phyloP scores from a whole-genome alignment of 2,888 invertebrate species.

The Andricus curvator region DNA sequence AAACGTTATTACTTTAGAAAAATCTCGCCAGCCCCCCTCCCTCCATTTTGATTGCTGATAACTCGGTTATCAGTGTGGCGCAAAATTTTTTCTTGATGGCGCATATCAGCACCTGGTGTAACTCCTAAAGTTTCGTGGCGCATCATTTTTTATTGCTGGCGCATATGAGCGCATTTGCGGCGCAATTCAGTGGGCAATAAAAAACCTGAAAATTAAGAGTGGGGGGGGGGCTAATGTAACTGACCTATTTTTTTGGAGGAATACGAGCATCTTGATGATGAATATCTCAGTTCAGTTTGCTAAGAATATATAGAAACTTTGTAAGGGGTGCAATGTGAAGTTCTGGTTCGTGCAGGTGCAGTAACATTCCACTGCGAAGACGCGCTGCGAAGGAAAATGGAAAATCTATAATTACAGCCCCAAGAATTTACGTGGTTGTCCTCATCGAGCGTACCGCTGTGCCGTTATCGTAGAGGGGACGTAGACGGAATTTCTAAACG shows the following conservation, averaged over 20 bases:
- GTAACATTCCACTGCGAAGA: slow-evolving; percentile 50
- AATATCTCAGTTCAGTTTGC: background rate
- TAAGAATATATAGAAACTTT: background rate
- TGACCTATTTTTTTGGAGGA: background rate
- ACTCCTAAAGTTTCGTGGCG: no score
- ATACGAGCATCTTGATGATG: background rate
- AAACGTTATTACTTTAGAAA: no score
- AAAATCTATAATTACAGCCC: slow-evolving; percentile 63
- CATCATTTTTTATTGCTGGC: no score
- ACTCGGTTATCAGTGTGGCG: no score
- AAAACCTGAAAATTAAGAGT: no score
- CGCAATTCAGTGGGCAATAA: no score
- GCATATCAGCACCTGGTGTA: no score
- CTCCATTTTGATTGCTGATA: no score
- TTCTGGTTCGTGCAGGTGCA: slow-evolving; percentile 52
- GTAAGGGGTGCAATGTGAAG: slow-evolving; percentile 9
- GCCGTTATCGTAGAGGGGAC: slow-evolving; percentile 50
- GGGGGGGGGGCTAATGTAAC: no score
- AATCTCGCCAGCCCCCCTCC: no score
- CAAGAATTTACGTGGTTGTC: slow-evolving; percentile 56
- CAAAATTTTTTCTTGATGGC: no score
- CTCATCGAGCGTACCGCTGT: slow-evolving; percentile 51
- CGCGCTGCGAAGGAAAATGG: slow-evolving; percentile 58
- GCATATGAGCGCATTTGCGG: no score
- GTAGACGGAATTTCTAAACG: slow-evolving; percentile 36